These are phyloP conservation scores for Brachionus angularis DNA, from an alignment of 1,140 invertebrate genomes.

Conservation along the genomic window DNA sequence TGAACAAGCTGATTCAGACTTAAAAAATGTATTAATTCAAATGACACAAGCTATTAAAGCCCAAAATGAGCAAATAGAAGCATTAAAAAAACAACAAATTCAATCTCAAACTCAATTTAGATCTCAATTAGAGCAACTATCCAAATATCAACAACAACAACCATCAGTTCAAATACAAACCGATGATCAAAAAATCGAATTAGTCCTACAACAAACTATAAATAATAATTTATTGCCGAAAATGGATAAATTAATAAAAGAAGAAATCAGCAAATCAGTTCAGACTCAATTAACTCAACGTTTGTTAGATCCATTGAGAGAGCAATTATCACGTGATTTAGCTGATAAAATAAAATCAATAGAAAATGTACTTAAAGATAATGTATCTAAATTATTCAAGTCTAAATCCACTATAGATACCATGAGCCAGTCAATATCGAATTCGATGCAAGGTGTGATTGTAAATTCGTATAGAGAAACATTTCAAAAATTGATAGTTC, in stretches of 20 bases:
- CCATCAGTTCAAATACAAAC: slow-evolving; percentile 47
- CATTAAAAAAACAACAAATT: background rate
- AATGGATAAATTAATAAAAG: slow-evolving; percentile 50
- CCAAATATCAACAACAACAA: slow-evolving; percentile 46
- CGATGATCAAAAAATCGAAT: slow-evolving; percentile 48
- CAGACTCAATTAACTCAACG: slow-evolving; percentile 53
- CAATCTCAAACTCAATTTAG: background rate
- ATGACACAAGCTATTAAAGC: background rate
- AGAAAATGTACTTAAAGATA: slow-evolving; percentile 72
- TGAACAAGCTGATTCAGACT: slow-evolving; percentile 2
- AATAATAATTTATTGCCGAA: slow-evolving; percentile 49
- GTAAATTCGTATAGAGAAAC: slow-evolving; percentile 70
- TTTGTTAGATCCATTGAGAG: slow-evolving; percentile 65
- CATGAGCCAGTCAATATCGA: slow-evolving; percentile 66
- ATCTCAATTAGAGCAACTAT: slow-evolving; percentile 48
- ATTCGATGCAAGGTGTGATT: slow-evolving; percentile 65
- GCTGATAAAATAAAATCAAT: slow-evolving; percentile 67
- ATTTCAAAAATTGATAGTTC: slow-evolving; percentile 70
- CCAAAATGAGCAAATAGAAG: slow-evolving; percentile 24
- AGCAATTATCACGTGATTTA: slow-evolving; percentile 68
- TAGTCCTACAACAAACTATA: slow-evolving; percentile 51
- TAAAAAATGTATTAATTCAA: slow-evolving; percentile 14
- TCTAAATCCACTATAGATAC: slow-evolving; percentile 72
- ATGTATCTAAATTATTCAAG: slow-evolving; percentile 70
- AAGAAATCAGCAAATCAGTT: slow-evolving; percentile 49